These are phyloP conservation scores for Campoletis sonorensis DNA, from an alignment of 1,140 invertebrate genomes.

Conservation along the genomic window DNA sequence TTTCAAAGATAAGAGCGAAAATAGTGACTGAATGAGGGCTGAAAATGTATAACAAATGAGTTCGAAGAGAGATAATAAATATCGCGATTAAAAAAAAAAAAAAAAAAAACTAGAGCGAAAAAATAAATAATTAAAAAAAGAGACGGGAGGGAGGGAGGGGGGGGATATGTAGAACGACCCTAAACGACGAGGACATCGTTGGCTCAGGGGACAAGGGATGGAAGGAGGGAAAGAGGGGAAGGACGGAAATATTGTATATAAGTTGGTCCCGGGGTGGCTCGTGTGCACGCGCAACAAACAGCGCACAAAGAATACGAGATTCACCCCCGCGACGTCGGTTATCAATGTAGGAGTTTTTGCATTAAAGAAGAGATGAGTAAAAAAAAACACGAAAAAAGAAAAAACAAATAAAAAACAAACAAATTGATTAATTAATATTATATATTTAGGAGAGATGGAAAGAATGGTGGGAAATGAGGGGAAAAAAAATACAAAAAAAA, in stretches of 20 bases:
- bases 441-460: slow-evolving; percentile 67
- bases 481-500: slow-evolving; percentile 21
- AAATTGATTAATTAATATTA: slow-evolving; percentile 69
- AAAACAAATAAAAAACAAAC: slow-evolving; percentile 48
- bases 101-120: slow-evolving; percentile 9
- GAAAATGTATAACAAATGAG: slow-evolving; percentile 41
- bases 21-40: slow-evolving; percentile 57
- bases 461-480: slow-evolving; percentile 51
- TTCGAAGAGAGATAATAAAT: slow-evolving; percentile 1
- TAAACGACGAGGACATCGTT: slow-evolving; percentile 31
- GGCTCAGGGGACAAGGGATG: not conserved
- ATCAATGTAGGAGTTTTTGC: slow-evolving; percentile 74
- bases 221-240: slow-evolving; percentile 37
- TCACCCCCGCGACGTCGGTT: slow-evolving; percentile 71
- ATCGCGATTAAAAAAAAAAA: slow-evolving; percentile 2
- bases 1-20: slow-evolving; percentile 8
- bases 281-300: slow-evolving; percentile 69
- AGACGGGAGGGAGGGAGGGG: not conserved
- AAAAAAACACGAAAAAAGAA: slow-evolving; percentile 42
- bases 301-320: slow-evolving; percentile 61
- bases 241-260: slow-evolving; percentile 72
- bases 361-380: slow-evolving; percentile 63
- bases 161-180: slow-evolving; percentile 41
- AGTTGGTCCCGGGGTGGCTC: slow-evolving; percentile 73
- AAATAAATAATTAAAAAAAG: slow-evolving; percentile 40